These are phyloP conservation scores for Lathamus discolor DNA, from an alignment of 2,113 vertebrate genomes.

Conservation along the genomic window DNA sequence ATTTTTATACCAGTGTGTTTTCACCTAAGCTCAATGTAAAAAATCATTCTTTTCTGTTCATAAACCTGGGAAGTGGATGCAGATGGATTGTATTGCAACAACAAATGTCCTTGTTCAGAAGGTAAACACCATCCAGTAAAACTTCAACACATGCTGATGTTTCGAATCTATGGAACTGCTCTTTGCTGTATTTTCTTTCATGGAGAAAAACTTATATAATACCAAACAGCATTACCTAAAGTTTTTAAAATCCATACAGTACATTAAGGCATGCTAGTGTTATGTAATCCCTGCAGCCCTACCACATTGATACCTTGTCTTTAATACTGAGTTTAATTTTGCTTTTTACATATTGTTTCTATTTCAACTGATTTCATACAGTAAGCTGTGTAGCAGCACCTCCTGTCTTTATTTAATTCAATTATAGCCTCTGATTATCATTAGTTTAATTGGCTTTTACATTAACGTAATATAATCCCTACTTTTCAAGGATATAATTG, in stretches of 20 bases:
- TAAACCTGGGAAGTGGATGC: background rate
- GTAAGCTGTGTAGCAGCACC: background rate
- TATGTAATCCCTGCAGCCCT: background rate
- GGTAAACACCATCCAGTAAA: background rate
- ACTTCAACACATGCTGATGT: background rate
- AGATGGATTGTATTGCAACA: background rate
- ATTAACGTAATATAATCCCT: background rate
- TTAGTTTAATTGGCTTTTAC: background rate
- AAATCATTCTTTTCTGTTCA: background rate
- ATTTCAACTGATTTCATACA: background rate
- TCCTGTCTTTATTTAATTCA: background rate
- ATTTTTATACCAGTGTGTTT: background rate
- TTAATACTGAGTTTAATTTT: background rate
- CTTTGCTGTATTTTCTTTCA: background rate
- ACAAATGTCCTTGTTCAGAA: background rate
- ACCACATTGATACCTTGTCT: background rate
- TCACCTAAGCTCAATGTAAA: background rate
- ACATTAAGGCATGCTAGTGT: background rate
- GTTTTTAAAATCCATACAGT: background rate
- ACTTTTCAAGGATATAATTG: background rate
- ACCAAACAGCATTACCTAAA: background rate
- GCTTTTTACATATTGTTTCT: background rate
- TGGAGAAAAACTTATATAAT: background rate
- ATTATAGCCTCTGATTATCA: background rate
- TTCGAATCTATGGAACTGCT: background rate